Conservation (phyloP, 2,888 invertebrate genomes). For the Spicauda simplicius region DNA sequence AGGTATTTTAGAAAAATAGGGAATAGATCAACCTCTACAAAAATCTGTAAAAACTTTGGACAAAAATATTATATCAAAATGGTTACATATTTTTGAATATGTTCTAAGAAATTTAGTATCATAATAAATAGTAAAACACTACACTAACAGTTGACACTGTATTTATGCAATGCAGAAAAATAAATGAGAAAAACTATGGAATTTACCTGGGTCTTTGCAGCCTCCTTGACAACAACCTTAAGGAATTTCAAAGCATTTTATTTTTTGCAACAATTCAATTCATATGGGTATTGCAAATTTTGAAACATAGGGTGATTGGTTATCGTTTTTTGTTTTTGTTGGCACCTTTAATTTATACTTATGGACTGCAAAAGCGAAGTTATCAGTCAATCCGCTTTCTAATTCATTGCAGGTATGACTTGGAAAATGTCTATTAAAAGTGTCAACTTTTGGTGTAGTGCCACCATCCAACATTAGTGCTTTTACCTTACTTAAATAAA, state of each 20-base stretch:
- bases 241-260: constrained; percentile 32
- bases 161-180: constrained; percentile 29
- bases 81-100: neutral
- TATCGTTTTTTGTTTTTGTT: constrained; percentile 13
- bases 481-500: constrained; percentile 23
- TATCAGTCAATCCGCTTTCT: neutral
- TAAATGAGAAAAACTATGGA: constrained; percentile 7
- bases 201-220: constrained; percentile 37
- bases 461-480: constrained; percentile 25
- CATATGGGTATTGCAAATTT: constrained; percentile 9
- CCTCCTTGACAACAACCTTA: constrained; percentile 37
- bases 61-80: neutral
- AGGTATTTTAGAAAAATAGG: too few relatives aligned
- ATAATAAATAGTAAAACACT: constrained; percentile 23
- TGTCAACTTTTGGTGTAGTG: constrained; percentile 34
- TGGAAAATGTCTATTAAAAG: constrained; percentile 24
- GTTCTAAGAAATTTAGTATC: neutral
- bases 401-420: neutral
- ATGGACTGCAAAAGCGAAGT: neutral
- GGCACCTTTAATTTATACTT: constrained; percentile 29
- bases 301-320: constrained; percentile 1
- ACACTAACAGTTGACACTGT: constrained; percentile 37
- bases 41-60: neutral
- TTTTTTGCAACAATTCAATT: neutral
- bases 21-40: neutral